Base-by-base conservation (phyloP, 2,888 invertebrate species). In the Standfussiana lucernea region DNA sequence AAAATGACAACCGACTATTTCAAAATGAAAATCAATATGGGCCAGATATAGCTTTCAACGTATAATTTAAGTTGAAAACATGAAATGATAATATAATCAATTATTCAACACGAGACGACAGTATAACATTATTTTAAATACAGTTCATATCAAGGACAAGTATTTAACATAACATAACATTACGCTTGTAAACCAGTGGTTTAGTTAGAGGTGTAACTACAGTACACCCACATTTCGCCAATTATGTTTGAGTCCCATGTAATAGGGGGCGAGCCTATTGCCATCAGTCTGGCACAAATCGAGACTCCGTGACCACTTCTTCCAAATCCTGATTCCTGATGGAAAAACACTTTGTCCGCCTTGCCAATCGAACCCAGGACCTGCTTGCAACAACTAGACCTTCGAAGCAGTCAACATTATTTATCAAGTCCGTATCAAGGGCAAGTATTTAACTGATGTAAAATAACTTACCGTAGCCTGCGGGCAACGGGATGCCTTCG, bases 1-100 rank as follows among this genome's bases (percentile, higher is more conserved):
- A 77, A 73, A 87, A 74, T 77, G 37, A 72, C 61, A 32, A 7
- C 45, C 45, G 28, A 65, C 65, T 80, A 86, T 86, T 83, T 86
- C 75, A 11, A 76, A 65, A 78, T 47, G 2, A n/a, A 69, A 76
- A 80, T 81, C 75, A 84, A 86, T 84, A 78, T 37, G 21, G 28
- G n/a, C 73, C 13, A 74, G 50, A 72, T 68, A 65, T 59, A 77
- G 5, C 64, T 35, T 59, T 6, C 28, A 42, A 11, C 28, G 37
- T 75, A 74, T 65, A 78, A 79, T 66, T 61, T 47, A 21, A 78
- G 65, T 59, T 59, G 40, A 59, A 65, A 66, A 74, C 28, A 50
- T 50, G 56, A 42, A 74, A 74, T 59, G 4, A 15, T 28, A 61
- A 79, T 65, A 15, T 28, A 61, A 79, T 65, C 28, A 69, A 37